Percentiles rank a stretch among this genome's conserved stretches.
Conservation (phyloP, 92 coral and sea anemone genomes). For the Porites rus region DNA sequence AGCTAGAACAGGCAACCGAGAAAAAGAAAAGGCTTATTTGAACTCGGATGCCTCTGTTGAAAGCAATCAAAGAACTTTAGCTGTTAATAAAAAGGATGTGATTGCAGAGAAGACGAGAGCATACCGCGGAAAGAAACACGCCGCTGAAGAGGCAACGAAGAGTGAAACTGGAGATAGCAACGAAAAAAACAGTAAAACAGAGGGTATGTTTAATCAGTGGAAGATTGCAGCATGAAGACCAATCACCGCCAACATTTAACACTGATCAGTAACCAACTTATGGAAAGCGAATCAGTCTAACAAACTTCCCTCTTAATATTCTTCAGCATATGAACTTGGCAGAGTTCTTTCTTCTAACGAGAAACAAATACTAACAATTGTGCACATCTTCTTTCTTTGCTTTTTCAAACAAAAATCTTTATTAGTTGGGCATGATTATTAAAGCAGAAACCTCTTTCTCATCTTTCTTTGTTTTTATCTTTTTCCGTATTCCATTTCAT, state of each 20-base stretch:
- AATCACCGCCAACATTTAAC: neutral
- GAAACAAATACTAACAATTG: neutral
- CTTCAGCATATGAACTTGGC: neutral
- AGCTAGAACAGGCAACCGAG: conserved; percentile 11
- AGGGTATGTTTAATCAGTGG: conserved; percentile 29
- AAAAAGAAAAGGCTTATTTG: neutral
- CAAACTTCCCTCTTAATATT: neutral
- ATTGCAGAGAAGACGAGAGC: neutral
- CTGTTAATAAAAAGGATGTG: conserved; percentile 4
- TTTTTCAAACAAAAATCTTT: neutral
- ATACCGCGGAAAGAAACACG: conserved; percentile 19
- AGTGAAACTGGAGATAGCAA: neutral
- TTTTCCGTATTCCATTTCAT: neutral
- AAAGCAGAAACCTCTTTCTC: neutral
- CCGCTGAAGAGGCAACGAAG: neutral
- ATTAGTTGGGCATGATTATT: neutral
- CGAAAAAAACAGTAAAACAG: conserved; percentile 4
- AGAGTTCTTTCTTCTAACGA: neutral
- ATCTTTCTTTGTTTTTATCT: neutral
- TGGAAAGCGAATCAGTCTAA: neutral
- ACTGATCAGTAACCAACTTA: conserved; percentile 17
- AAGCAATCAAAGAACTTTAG: neutral
- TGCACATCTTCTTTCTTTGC: neutral
- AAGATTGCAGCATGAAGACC: conserved; percentile 3
- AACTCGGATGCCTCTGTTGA: conserved; percentile 1